Conservation (phyloP, 2,113 vertebrate species). For the Coturnix japonica region DNA sequence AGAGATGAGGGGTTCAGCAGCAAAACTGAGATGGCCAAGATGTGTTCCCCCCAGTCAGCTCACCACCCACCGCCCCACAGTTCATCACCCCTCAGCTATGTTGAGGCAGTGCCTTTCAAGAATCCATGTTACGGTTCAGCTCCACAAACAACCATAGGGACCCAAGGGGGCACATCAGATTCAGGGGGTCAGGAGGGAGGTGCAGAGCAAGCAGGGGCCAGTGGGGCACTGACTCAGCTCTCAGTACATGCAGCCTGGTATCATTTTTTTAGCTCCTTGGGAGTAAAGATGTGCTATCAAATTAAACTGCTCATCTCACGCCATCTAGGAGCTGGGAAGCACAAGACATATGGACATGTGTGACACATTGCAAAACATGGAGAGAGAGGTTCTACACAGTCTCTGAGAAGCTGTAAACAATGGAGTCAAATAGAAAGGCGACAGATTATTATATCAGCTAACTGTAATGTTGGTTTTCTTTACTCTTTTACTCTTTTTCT, state of each 20-base stretch:
- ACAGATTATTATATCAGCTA: not conserved
- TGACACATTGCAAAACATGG: not conserved
- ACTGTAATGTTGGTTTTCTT: not conserved
- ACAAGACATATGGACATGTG: not conserved
- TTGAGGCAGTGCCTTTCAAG: not conserved
- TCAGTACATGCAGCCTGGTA: not conserved
- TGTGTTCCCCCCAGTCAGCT: rapidly evolving
- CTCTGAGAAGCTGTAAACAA: not conserved
- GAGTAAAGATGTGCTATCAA: not conserved
- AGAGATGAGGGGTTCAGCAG: rapidly evolving
- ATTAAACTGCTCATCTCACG: not conserved
- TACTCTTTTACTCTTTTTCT: not conserved
- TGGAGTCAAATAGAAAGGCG: not conserved
- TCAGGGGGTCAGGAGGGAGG: rapidly evolving
- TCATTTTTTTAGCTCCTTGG: not conserved
- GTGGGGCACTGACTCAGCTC: not conserved
- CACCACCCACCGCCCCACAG: not conserved
- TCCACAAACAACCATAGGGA: not conserved
- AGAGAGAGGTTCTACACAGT: not conserved
- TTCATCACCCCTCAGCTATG: conserved; percentile 19
- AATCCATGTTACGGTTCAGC: not conserved
- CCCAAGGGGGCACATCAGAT: not conserved
- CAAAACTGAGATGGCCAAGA: not conserved
- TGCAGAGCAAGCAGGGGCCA: rapidly evolving
- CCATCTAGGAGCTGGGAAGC: not conserved